Conservation (phyloP, 2,113 vertebrate genomes). For the Triplophysa siluroides region DNA sequence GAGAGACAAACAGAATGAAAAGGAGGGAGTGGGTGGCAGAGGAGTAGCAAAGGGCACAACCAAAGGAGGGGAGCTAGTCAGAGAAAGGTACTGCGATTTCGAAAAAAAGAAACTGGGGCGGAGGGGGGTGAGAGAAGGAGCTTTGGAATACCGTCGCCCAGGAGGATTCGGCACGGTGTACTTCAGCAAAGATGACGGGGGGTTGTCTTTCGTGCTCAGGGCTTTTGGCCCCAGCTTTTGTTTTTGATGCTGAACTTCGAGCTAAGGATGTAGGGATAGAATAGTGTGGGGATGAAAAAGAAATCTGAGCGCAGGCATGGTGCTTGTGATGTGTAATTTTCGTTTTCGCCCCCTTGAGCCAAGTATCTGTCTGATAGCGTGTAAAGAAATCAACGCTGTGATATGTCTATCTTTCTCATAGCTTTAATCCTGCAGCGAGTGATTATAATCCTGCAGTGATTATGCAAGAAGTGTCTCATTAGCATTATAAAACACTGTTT, state of each 20-base stretch:
- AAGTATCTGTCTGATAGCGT: conserved; percentile 18
- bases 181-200: conserved; percentile 34
- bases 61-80: conserved; percentile 54
- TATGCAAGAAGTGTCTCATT: not conserved
- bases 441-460: conserved; percentile 8
- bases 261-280: conserved; percentile 15
- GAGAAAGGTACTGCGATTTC: conserved; percentile 47
- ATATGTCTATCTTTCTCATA: not conserved
- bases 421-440: conserved; percentile 8
- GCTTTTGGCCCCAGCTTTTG: conserved; percentile 12
- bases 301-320: not conserved
- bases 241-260: conserved; percentile 33
- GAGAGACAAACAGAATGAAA: conserved; percentile 64
- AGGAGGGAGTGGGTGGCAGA: conserved; percentile 53
- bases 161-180: conserved; percentile 19
- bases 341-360: conserved; percentile 29
- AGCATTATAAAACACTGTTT: conserved; percentile 1
- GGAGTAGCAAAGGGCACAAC: conserved; percentile 51
- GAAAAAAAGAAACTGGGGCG: conserved; percentile 39
- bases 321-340: conserved; percentile 11
- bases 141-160: conserved; percentile 46
- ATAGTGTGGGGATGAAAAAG: not conserved
- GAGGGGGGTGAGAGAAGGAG: conserved; percentile 21
- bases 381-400: conserved; percentile 3
- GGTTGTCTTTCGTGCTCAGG: conserved; percentile 29